Evolutionary conservation across 2,113 vertebrate species (phyloP), one percentile per base, ranked within the genome.

Genomic region (Sphaerodactylus townsendi): DNA sequence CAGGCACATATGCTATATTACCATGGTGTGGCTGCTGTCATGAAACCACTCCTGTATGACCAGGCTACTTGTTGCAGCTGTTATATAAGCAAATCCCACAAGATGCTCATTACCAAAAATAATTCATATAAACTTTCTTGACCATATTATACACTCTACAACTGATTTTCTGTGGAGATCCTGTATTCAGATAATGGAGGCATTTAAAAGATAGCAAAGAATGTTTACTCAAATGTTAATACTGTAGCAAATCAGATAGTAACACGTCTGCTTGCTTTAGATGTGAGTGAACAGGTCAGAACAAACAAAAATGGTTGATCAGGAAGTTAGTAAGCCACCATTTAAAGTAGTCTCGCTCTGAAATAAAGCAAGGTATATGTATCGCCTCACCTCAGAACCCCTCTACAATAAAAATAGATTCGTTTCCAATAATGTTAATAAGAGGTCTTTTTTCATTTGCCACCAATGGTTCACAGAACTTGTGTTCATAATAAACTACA

Each of bases 201-300:
- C 84, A 66, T 39, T 90, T 83, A 56, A 68, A 59, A 86, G 75
- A 66, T 23, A 82, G 75, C 37, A 86, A 59, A 83, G 25, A 14
- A 1, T 75, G 89, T 75, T 81, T 81, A 82, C 2, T 62, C 76
- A 71, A 88, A 78, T 62, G 87, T 76, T 13, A 85, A 73, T 76
- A 46, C 62, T 83, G 25, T 33, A 68, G 5, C 53, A 53, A 84
- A 87, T 78, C 74, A 64, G 72, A 37, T 17, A 86, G 65, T 11
- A 88, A 73, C 15, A 62, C 85, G 70, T 62, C 82, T 85, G 64
- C 79, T 83, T 83, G 39, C 44, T 71, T 86, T 79, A 88, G 53
- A 87, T 6, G 10, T 48, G 56, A 90, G 39, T 41, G 88, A 81
- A 79, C 0, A 0, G 88, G 83, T 4, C 77, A 50, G 53, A 87